Evolutionary conservation across 2,888 invertebrate species (phyloP), one percentile per base, ranked within the genome.

Genomic region (Hydraecia micacea): DNA sequence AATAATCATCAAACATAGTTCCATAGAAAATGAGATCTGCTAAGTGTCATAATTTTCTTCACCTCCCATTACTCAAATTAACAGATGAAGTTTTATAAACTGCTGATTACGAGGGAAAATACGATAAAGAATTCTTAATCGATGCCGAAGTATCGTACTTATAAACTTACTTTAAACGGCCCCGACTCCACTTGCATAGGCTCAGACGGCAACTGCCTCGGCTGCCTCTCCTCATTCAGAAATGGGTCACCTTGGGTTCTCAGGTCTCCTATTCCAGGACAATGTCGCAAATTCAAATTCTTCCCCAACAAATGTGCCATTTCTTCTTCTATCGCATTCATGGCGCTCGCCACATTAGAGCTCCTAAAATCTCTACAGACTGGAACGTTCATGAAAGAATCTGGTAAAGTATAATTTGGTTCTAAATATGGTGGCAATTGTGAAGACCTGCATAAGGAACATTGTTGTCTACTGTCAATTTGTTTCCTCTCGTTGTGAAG

Each of bases 401-500:
- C 94, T 2, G 94, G 93, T 36, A 93, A 72, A 6, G 86, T 85
- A 74, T 93, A 93, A n/a, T 85, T 84, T 60, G 90, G 88, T 58
- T 95, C 94, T 42, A 90, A 89, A 77, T 90, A 91, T 71, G 90
- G 91, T 7, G 91, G 89, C 71, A 91, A 93, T 84, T 95, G 95
- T 21, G 92, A 90, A 32, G 94, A 93, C 87, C 93, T 95, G 79
- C 97, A 97, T 65, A 97, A 81, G 2, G 96, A 97, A 81, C 97
- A 97, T 77, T 95, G 95, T 67, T 94, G 94, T 85, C 91, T 92
- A 72, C 91, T 91, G 72, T 96, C 96, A 55, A 97, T 94, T 87
- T 97, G 95, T 87, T 96, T 97, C 78, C 95, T 94, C 77, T 97
- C 96, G 68, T 97, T 97, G 82, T 97, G 97, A 46, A 97, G 91